Evolutionary conservation across 1,140 invertebrate species (phyloP).

Genomic region (Oppia nitens): DNA sequence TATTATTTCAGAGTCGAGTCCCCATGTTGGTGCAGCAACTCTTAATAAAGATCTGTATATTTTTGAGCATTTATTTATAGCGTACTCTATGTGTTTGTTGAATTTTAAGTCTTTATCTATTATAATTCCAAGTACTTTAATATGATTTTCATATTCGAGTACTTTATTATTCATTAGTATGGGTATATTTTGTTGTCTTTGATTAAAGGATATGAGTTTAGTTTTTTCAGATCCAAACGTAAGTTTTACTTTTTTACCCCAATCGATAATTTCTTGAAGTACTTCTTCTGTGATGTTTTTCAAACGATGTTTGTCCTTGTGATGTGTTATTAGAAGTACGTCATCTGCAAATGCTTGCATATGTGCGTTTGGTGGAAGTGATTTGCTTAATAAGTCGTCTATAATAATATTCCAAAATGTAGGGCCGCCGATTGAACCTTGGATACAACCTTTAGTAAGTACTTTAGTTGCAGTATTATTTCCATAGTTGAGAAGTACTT

Average conservation of each 20-base stretch:
- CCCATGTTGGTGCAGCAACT: too few relatives aligned
- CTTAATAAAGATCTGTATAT: too few relatives aligned
- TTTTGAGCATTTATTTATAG: too few relatives aligned
- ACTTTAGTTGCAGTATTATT: background rate
- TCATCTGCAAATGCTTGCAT: constrained; percentile 15
- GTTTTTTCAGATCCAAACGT: constrained; percentile 9
- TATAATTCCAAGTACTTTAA: background rate
- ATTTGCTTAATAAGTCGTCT: constrained; percentile 3
- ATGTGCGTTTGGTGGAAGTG: constrained; percentile 12
- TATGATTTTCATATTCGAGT: background rate
- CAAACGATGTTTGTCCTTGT: background rate
- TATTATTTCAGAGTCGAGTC: too few relatives aligned
- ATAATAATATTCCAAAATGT: constrained; percentile 12
- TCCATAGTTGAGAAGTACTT: background rate
- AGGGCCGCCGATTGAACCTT: constrained; percentile 13
- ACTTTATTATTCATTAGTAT: background rate
- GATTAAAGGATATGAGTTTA: background rate
- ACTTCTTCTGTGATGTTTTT: background rate
- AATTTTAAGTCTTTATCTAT: background rate
- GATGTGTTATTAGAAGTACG: background rate
- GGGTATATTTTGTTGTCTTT: background rate
- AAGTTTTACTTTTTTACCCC: constrained; percentile 14
- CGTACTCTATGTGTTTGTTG: too few relatives aligned
- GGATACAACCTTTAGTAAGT: constrained; percentile 12
- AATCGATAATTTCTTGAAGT: constrained; percentile 2